phyloP scores from a whole-genome alignment of 1,140 invertebrate genomes.

The Achroia grisella region DNA sequence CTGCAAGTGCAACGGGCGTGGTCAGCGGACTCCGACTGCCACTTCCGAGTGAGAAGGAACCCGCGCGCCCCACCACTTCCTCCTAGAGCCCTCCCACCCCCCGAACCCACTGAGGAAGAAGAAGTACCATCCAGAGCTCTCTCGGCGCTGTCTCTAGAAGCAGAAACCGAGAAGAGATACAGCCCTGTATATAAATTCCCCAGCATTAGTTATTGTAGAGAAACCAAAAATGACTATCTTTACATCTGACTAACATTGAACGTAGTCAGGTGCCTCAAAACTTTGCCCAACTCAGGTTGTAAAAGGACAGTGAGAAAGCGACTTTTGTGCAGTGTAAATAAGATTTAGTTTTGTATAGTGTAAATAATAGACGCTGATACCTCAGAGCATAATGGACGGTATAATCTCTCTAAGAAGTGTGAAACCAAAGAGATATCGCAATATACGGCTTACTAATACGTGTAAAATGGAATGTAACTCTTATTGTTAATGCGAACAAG shows the following conservation, averaged over 20 bases:
- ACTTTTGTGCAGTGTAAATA: slow-evolving; percentile 50
- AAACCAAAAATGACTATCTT: slow-evolving; percentile 63
- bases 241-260: slow-evolving; percentile 53
- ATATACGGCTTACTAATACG: slow-evolving; percentile 8
- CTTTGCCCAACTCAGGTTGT: slow-evolving; percentile 2
- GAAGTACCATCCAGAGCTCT: slow-evolving; percentile 55
- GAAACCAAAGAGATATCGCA: slow-evolving; percentile 38
- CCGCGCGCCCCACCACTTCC: slow-evolving; percentile 81
- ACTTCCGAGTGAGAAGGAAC: slow-evolving; percentile 85
- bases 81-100: slow-evolving; percentile 47
- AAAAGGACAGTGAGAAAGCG: slow-evolving; percentile 32
- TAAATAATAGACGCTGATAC: slow-evolving; percentile 30
- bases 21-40: slow-evolving; percentile 76
- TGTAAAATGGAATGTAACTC: slow-evolving; percentile 1
- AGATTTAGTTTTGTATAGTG: slow-evolving; percentile 34
- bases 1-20: slow-evolving; percentile 88
- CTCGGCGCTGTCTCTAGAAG: slow-evolving; percentile 60
- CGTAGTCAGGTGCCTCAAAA: slow-evolving; percentile 16
- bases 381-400: slow-evolving; percentile 10
- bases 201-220: slow-evolving; percentile 63
- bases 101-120: slow-evolving; percentile 21
- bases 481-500: not conserved
- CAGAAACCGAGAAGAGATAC: slow-evolving; percentile 53
- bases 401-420: slow-evolving; percentile 18
- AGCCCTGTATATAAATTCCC: slow-evolving; percentile 71